These are phyloP conservation scores for Alosa alosa DNA, from an alignment of 2,113 vertebrate species.

Conservation along the genomic window DNA sequence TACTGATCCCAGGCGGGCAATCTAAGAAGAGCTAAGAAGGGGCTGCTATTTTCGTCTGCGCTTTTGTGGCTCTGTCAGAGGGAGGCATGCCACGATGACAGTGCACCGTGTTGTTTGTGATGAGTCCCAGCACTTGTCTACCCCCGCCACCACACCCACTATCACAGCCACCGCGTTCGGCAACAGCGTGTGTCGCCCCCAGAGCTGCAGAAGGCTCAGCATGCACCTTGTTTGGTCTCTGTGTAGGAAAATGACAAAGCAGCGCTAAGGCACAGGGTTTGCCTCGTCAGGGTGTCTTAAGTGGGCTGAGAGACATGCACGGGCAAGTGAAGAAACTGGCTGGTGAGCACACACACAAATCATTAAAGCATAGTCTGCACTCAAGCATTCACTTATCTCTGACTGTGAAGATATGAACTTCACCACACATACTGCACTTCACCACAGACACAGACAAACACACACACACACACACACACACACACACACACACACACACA, in stretches of 20 bases:
- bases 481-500: not conserved
- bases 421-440: not conserved
- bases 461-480: slow-evolving; percentile 1
- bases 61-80: not conserved
- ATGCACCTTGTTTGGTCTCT: not conserved
- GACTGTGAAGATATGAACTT: not conserved
- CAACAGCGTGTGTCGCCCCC: not conserved
- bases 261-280: not conserved
- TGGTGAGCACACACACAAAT: no score
- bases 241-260: not conserved
- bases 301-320: not conserved
- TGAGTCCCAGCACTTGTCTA: slow-evolving; percentile 5
- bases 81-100: not conserved
- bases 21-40: not conserved
- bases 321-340: no score
- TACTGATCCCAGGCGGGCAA: not conserved
- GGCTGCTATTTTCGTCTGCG: not conserved
- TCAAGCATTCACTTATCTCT: not conserved
- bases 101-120: slow-evolving; percentile 1
- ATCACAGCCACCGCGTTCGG: not conserved
- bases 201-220: not conserved
- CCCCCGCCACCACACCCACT: not conserved
- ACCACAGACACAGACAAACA: not conserved
- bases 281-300: not conserved
- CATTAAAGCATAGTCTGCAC: no score